phyloP scores from a whole-genome alignment of 2,888 invertebrate genomes.

The Cephonodes hylas region DNA sequence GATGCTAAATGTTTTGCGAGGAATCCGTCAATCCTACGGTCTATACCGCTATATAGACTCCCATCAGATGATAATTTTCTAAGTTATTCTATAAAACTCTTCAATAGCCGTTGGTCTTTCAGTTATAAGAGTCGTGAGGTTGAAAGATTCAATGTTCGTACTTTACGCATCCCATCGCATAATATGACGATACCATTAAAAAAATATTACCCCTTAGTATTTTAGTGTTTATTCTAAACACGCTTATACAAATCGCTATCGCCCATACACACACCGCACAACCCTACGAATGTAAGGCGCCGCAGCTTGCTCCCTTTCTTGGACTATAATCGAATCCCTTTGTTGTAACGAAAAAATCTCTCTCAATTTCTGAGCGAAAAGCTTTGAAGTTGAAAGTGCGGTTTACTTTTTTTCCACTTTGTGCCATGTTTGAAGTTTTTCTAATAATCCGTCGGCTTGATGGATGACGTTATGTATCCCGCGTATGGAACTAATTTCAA shows the following conservation, averaged over 20 bases:
- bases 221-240: too few relatives aligned
- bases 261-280: constrained; percentile 14
- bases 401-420: constrained; percentile 30
- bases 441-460: constrained; percentile 10
- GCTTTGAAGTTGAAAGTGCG: constrained; percentile 45
- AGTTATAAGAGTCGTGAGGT: too few relatives aligned
- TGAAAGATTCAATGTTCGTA: too few relatives aligned
- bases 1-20: too few relatives aligned
- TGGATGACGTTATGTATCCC: background rate
- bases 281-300: constrained; percentile 23
- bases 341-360: constrained; percentile 42
- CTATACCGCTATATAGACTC: too few relatives aligned
- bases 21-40: too few relatives aligned
- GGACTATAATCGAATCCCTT: constrained; percentile 49
- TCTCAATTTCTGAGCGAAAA: constrained; percentile 39
- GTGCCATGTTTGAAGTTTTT: constrained; percentile 13
- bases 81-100: too few relatives aligned
- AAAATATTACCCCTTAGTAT: too few relatives aligned
- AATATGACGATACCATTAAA: too few relatives aligned
- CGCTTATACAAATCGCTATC: constrained; percentile 12
- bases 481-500: background rate
- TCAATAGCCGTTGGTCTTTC: too few relatives aligned
- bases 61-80: too few relatives aligned
- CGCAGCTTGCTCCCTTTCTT: constrained; percentile 33
- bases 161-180: too few relatives aligned